Evolutionary conservation across 2,797 vertebrate genomes (phyloP), one percentile per base, ranked within the genome.

Genomic region (Rhinella marina): DNA sequence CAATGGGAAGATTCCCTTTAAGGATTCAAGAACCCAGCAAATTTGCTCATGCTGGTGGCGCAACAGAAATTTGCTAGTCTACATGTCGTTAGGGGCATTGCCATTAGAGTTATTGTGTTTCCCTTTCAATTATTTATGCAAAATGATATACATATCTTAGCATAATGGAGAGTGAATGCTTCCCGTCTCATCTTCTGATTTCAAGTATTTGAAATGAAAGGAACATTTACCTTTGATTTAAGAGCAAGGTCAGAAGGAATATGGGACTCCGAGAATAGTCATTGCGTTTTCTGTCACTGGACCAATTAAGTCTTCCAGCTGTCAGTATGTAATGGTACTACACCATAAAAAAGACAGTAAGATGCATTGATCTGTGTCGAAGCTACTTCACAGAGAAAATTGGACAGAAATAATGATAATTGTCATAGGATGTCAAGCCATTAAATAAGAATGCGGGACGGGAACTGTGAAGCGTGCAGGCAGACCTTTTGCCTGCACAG

Each of bases 251-350:
- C 94, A 93, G 87, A 87, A 73, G 90, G 91, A 92, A 90, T 76
- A 90, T 93, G 79, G 88, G 90, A 87, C 82, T 90, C 83, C 89
- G 86, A 64, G 90, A 94, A 89, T 0, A 88, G 88, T 91, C 90
- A 90, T 94, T 92, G 91, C 86, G 90, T 92, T 94, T 91, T 88
- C 91, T 93, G 91, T 92, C 93, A 93, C 93, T 88, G 90, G 90
- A 92, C 90, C 93, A 95, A 95, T 94, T 94, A 93, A 92, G 91
- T 92, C 91, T 94, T 93, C 94, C 94, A 95, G 92, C 91, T 94
- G 94, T 93, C 93, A 93, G 90, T 91, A 87, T 91, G 88, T 89
- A 88, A 93, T 78, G 2, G 76, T 91, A 88, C 84, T 0, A 32
- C 87, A 85, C 87, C 92, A 93, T 92, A 92, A 90, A 94, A 92